These are phyloP conservation scores for Scomber japonicus DNA, from an alignment of 2,113 vertebrate genomes.

Conservation along the genomic window DNA sequence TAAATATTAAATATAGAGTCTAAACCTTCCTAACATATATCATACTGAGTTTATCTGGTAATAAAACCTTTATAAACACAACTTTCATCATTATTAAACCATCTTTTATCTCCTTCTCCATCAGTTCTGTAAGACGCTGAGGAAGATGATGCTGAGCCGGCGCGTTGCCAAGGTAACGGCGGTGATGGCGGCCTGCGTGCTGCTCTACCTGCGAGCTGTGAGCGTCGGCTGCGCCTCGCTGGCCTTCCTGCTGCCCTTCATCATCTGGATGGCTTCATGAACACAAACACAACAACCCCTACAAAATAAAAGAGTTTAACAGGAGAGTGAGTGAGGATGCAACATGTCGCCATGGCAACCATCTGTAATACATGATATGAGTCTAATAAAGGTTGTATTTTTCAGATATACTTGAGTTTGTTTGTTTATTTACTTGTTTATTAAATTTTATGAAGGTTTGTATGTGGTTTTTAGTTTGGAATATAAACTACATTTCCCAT, in stretches of 20 bases:
- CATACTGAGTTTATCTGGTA: too few species aligned
- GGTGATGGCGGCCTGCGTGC: conserved; percentile 54
- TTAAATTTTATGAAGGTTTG: too few species aligned
- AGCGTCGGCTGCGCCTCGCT: conserved; percentile 42
- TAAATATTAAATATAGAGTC: too few species aligned
- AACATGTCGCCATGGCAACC: background rate
- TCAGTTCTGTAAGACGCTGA: conserved; percentile 83
- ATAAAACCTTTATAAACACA: too few species aligned
- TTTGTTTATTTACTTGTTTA: background rate
- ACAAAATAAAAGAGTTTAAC: too few species aligned
- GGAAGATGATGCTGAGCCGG: conserved; percentile 78
- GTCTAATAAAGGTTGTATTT: conserved; percentile 24
- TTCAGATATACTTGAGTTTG: background rate
- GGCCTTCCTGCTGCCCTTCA: conserved; percentile 70
- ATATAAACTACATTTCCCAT: too few species aligned
- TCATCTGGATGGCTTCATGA: conserved; percentile 85
- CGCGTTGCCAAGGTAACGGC: conserved; percentile 71
- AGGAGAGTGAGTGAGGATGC: background rate
- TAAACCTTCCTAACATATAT: too few species aligned
- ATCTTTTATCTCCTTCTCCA: background rate
- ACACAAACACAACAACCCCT: background rate
- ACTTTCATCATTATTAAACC: too few species aligned
- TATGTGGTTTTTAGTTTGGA: too few species aligned
- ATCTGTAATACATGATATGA: background rate
- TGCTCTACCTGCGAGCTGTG: conserved; percentile 53